Percentiles rank a stretch among this genome's conserved stretches.
Conservation (phyloP, 2,888 invertebrate species). For the Mythimna albipuncta region DNA sequence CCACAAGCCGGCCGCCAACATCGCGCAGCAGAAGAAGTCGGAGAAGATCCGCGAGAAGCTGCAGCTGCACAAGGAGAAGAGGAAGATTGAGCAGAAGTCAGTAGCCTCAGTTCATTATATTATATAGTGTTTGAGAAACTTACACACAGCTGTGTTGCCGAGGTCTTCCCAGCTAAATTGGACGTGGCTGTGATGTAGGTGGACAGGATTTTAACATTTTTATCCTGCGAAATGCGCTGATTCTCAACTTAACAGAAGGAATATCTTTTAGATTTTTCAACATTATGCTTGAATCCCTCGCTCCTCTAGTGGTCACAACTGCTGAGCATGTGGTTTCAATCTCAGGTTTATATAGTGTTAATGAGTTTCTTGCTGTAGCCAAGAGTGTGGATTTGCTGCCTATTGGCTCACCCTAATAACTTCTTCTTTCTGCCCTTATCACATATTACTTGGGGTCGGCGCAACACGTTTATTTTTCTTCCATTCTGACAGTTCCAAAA, state of each 20-base stretch:
- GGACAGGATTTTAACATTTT: background rate
- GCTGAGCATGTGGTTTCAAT: background rate
- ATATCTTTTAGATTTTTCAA: background rate
- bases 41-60: constrained; percentile 96
- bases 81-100: constrained; percentile 93
- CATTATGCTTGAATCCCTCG: background rate
- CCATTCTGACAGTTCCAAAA: too few species aligned
- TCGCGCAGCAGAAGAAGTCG: constrained; percentile 93
- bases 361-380: background rate
- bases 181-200: background rate
- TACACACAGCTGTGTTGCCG: background rate
- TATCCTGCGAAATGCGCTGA: background rate
- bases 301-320: background rate
- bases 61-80: constrained; percentile 94
- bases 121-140: background rate
- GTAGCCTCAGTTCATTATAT: constrained; percentile 14
- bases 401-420: background rate
- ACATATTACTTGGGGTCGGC: too few species aligned
- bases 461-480: too few species aligned
- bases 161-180: background rate
- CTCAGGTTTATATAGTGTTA: background rate
- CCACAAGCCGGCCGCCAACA: constrained; percentile 95
- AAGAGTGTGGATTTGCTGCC: background rate
- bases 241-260: background rate
- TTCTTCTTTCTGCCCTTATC: too few species aligned